Base-by-base conservation (phyloP, 2,888 invertebrate species). In the Phalangium opilio region DNA sequence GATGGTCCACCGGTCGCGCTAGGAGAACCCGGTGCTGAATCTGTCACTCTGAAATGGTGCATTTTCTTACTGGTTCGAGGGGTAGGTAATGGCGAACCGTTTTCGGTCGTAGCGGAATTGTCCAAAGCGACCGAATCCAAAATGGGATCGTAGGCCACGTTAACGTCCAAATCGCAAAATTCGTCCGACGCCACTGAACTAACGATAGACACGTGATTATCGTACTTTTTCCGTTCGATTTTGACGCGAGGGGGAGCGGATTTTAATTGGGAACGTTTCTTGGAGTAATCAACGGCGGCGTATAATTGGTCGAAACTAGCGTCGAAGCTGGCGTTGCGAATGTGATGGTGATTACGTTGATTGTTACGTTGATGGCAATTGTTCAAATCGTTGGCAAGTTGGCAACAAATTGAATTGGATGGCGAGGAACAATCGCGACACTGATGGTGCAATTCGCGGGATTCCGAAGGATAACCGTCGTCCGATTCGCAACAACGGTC, bases 81-180 rank as follows among this genome's bases (percentile, higher is more conserved):
- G 4, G 27, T 27, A 7, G 27, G 27, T 27, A 27, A 27, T 12
- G 67, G 65, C 41, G 64, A 63, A 20, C 64, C 55, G 52, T 62
- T 62, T 47, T 62, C 60, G 5, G 66, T 65, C 17, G 67, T 63
- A n/a, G n/a, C n/a, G 5, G 27, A 27, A 8, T 27, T 27, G 49
- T 62, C 64, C 55, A 61, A 58, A 53, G 62, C 65, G 50, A 70
- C 71, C 41, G 67, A 63, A 18, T 61, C 63, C 1, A 64, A 64
- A 51, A 64, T 64, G 27, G 63, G 61, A 34, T 61, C 56, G 3
- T 64, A 63, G 21, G 47, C 43, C 20, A 44, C 40, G 43, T 48
- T 44, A 7, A 38, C 27, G n/a, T 55, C 51, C 15, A 51, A 44
- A 36, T 56, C 56, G 10, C 53, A 56, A 38, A 47, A 49, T 21